Base-by-base conservation (phyloP, 1,140 invertebrate genomes). In the Venturia canescens region DNA sequence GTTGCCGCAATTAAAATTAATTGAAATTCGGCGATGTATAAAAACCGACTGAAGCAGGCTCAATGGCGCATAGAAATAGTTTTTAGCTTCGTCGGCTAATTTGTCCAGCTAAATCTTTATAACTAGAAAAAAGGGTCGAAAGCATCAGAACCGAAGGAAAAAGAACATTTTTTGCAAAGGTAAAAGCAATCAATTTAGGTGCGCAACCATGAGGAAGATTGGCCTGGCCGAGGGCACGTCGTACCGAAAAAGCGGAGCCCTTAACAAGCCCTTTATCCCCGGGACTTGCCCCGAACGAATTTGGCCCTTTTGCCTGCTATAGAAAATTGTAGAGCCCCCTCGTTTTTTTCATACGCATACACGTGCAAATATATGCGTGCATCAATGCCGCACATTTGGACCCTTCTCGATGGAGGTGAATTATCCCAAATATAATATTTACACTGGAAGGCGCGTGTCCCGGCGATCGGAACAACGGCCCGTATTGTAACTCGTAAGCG, bases 151-250 rank as follows among this genome's bases (percentile, higher is more conserved):
- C n/a, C n/a, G n/a, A n/a, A n/a, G n/a, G n/a, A n/a, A n/a, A n/a
- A n/a, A n/a, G n/a, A n/a, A n/a, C n/a, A n/a, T 87, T 86, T 85
- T 66, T 50, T 57, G 85, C 82, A 57, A 57, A 57, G 13, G 21
- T 57, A 86, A 85, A 83, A 70, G 80, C 82, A 81, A 83, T 87
- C 87, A 86, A 89, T 89, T 88, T 87, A 89, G 88, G 83, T 85
- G 84, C 74, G 82, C 27, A 66, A 0, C 60, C 13, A 27, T 29
- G 21, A 23, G 60, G 9, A 66, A 66, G 23, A 23, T 57, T 57
- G 23, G 60, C 23, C 1, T 13, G n/a, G 60, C 27, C 21, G 53
- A n/a, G 53, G 6, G 53, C 18, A 57, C n/a, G 9, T 3, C 9
- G 53, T 18, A 5, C 4, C 53, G 60, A 66, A 66, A 66, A 66